Evolutionary conservation across 30 jellyfish, hydroid and myxozoan species (phyloP), one percentile per base, ranked within the genome.

Genomic region (Turritopsis dohrnii): DNA sequence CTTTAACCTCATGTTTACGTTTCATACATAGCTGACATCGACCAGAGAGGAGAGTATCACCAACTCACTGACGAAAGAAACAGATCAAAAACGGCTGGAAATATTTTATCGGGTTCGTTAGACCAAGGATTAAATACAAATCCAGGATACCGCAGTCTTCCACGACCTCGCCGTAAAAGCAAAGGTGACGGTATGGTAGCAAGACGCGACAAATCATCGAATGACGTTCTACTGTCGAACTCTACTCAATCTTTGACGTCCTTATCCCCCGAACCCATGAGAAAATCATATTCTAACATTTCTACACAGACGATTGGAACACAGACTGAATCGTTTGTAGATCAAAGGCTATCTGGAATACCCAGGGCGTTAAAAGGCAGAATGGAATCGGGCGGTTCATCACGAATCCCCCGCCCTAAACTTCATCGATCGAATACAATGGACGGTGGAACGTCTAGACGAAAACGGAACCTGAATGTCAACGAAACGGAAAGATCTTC

Each of bases 381-480:
- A 23, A 13, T 23, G 65, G 83, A 26, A 17, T 24, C 83, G 13
- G 72, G 18, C n/a, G 24, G 24, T 7, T 13, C 18, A 52, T 80
- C 87, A 65, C 87, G 79, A 54, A 80, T 80, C 20, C 87, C 87
- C 3, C 53, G 83, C 24, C 83, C 83, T 7, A 80, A 31, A 31
- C 27, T 80, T 53, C 83, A 31, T 28, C 79, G 87, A 21, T 80
- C 87, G 18, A 65, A 71, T 21, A 52, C 87, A 13, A 71, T 71
- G 65, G 87, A 77, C 1, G 73, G 73, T n/a, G 77, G 31, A 23
- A 69, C 31, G 9, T n/a, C 30, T 9, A n/a, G 31, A 1, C 28
- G 77, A 69, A 69, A n/a, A 69, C 77, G 77, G 31, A 69, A 69
- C 28, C 77, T 23, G 30, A 69, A 69, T 27, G 28, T 69, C 17